These are phyloP conservation scores for Uria lomvia DNA, from an alignment of 2,113 vertebrate species.

Conservation along the genomic window DNA sequence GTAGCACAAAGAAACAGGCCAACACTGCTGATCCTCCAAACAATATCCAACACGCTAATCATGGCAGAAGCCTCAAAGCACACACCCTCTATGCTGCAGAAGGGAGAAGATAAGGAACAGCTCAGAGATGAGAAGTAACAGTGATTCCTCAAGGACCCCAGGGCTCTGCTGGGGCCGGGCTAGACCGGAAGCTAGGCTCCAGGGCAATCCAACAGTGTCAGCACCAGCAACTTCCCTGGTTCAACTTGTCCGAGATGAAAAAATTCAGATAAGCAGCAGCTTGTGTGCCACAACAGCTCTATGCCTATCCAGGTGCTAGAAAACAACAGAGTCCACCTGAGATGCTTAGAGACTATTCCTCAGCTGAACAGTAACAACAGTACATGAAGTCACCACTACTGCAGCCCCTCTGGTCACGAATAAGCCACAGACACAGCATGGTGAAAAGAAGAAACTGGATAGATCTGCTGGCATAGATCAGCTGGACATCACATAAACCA, in stretches of 20 bases:
- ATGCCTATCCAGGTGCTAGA: neutral
- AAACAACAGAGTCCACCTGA: neutral
- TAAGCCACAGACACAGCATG: neutral
- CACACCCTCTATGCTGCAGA: neutral
- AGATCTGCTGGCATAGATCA: neutral
- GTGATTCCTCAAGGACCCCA: neutral
- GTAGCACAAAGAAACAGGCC: neutral
- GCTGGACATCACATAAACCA: neutral
- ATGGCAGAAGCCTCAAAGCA: neutral
- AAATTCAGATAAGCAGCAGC: neutral
- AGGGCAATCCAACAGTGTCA: neutral
- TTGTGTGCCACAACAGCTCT: neutral
- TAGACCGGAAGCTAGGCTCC: accelerated
- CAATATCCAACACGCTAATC: neutral
- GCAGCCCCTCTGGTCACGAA: neutral
- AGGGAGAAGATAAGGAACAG: neutral
- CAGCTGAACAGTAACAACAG: neutral
- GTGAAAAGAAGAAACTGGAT: neutral
- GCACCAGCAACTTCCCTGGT: neutral
- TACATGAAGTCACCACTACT: neutral
- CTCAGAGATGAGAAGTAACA: neutral
- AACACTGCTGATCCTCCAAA: neutral
- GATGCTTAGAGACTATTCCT: neutral
- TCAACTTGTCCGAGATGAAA: neutral
- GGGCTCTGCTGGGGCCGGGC: neutral